phyloP scores from a whole-genome alignment of 2,797 vertebrate species.

The Myotis vivesi region DNA sequence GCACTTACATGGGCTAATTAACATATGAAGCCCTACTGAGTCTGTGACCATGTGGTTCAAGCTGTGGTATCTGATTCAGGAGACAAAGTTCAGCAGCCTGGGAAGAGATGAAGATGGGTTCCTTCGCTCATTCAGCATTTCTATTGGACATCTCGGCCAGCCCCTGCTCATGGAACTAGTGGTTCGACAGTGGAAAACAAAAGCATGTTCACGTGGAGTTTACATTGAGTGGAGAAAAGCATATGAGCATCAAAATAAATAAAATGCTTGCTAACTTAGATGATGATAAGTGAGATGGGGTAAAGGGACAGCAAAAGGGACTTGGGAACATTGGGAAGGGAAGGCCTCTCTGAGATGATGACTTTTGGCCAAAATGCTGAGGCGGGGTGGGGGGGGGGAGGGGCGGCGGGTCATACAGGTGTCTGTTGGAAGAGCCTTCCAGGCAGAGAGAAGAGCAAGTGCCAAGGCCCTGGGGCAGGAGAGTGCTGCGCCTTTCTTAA shows the following conservation, averaged over 20 bases:
- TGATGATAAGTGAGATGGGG: background rate
- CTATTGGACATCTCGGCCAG: background rate
- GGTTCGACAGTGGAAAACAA: background rate
- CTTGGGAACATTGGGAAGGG: background rate
- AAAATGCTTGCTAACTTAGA: background rate
- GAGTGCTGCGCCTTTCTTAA: background rate
- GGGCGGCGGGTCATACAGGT: background rate
- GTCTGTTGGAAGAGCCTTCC: background rate
- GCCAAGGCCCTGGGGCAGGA: background rate
- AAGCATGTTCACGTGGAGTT: background rate
- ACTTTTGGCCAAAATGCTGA: background rate
- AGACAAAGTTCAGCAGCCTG: background rate
- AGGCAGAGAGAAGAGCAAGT: background rate
- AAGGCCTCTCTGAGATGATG: background rate
- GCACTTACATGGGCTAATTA: background rate
- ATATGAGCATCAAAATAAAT: background rate
- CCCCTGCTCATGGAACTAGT: background rate
- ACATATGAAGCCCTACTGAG: background rate
- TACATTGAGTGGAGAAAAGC: background rate
- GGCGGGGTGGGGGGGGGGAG: background rate
- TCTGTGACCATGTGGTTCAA: background rate
- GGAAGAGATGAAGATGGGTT: background rate
- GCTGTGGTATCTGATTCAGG: background rate
- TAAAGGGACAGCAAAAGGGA: background rate
- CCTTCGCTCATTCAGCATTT: background rate